Evolutionary conservation across 1,140 invertebrate species (phyloP).

Genomic region (Sweltsa coloradensis): DNA sequence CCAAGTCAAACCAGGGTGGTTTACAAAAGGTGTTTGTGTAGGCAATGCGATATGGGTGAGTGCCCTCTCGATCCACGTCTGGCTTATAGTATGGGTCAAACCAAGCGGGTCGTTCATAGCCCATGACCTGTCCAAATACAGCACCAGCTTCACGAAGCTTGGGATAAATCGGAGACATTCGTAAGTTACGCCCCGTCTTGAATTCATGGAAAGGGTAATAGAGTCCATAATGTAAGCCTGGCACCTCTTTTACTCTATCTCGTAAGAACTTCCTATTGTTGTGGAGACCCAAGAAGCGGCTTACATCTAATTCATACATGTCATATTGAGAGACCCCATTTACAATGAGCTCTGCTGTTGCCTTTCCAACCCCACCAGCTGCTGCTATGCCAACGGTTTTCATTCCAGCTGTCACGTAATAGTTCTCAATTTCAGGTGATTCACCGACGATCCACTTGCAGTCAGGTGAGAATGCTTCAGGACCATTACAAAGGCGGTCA

Average conservation of each 20-base stretch:
- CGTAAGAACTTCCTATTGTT: slow-evolving; percentile 90
- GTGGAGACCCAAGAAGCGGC: slow-evolving; percentile 86
- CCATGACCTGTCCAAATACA: slow-evolving; percentile 97
- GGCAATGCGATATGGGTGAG: slow-evolving; percentile 39
- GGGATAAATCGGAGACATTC: slow-evolving; percentile 94
- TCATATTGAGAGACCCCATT: slow-evolving; percentile 72
- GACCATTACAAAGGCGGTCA: slow-evolving; percentile 70
- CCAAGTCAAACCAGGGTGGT: slow-evolving; percentile 86
- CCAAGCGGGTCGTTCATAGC: slow-evolving; percentile 92
- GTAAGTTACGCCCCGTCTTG: slow-evolving; percentile 75
- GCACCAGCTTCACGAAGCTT: slow-evolving; percentile 82
- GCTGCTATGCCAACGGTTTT: slow-evolving; percentile 87
- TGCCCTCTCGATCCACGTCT: background rate
- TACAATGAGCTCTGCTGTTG: slow-evolving; percentile 80
- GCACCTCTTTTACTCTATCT: slow-evolving; percentile 87
- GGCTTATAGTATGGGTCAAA: slow-evolving; percentile 45
- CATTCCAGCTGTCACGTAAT: slow-evolving; percentile 91
- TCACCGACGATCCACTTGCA: slow-evolving; percentile 88
- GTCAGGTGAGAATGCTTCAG: slow-evolving; percentile 90
- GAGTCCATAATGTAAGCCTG: slow-evolving; percentile 68
- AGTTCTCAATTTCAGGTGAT: slow-evolving; percentile 87
- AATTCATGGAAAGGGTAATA: slow-evolving; percentile 78
- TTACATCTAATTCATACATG: slow-evolving; percentile 84
- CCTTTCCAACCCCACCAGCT: slow-evolving; percentile 85
- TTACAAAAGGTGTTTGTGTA: slow-evolving; percentile 71